phyloP scores from a whole-genome alignment of 2,113 vertebrate genomes.

The Colistium nudipinnis region DNA sequence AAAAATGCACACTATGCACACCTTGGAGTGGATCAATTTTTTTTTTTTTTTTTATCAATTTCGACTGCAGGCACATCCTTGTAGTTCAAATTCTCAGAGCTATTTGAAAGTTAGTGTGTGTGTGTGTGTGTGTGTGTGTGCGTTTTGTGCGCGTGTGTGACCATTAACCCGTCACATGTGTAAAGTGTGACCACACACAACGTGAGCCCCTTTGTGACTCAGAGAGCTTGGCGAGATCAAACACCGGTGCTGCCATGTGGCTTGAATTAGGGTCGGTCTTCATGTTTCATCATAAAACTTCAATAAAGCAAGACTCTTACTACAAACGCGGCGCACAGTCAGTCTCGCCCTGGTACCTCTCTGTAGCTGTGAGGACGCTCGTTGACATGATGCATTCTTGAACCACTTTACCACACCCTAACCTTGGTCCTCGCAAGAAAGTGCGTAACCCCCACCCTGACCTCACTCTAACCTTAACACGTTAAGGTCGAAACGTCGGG shows the following conservation, averaged over 20 bases:
- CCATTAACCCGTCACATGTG: slow-evolving; percentile 74
- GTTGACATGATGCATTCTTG: no score
- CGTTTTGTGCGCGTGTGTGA: slow-evolving; percentile 19
- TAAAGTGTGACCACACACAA: slow-evolving; percentile 77
- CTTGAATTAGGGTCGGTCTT: slow-evolving; percentile 87
- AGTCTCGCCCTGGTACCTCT: not conserved
- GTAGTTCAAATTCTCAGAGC: slow-evolving; percentile 7
- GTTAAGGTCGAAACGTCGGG: no score
- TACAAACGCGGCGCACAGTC: slow-evolving; percentile 20
- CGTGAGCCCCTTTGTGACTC: slow-evolving; percentile 58
- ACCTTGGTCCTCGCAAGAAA: no score
- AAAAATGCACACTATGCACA: no score
- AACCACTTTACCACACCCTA: no score
- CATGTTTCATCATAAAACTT: slow-evolving; percentile 87
- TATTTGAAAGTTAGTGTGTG: not conserved
- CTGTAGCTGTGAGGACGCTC: no score
- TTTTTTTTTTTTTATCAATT: no score
- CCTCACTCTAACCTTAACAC: no score
- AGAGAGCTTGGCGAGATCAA: slow-evolving; percentile 73
- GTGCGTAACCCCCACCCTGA: no score
- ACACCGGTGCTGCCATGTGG: slow-evolving; percentile 79
- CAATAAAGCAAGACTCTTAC: slow-evolving; percentile 81
- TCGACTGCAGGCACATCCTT: slow-evolving; percentile 12
- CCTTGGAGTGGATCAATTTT: no score
- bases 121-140: not conserved